phyloP scores from a whole-genome alignment of 2,888 invertebrate genomes.

The Drosophila meridionalis region DNA sequence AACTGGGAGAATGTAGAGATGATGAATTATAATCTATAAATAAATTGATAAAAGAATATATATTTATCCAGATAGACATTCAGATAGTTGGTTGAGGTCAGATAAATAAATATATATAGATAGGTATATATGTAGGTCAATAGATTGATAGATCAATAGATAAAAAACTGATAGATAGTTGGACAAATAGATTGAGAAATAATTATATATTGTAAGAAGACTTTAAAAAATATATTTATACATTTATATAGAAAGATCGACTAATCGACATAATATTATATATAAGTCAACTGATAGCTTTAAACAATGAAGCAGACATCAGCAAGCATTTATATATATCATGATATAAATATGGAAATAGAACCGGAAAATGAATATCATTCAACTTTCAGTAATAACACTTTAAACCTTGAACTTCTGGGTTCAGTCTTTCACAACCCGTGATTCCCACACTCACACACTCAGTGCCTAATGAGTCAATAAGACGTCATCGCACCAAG shows the following conservation, averaged over 20 bases:
- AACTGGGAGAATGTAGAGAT: background rate
- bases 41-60: background rate
- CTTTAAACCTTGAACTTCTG: background rate
- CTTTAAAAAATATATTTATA: background rate
- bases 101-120: too few relatives aligned
- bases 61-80: too few relatives aligned
- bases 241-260: background rate
- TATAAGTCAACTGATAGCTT: too few relatives aligned
- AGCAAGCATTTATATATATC: background rate
- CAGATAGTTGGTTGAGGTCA: background rate
- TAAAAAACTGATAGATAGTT: too few relatives aligned
- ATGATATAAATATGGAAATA: background rate
- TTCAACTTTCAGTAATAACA: background rate
- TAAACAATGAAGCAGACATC: too few relatives aligned
- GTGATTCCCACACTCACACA: conserved; percentile 9
- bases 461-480: conserved; percentile 11
- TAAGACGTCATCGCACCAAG: conserved; percentile 11
- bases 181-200: too few relatives aligned
- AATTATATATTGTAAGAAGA: too few relatives aligned
- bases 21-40: too few relatives aligned
- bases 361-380: background rate
- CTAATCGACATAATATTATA: too few relatives aligned
- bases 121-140: too few relatives aligned
- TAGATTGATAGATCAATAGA: too few relatives aligned
- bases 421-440: background rate